Evolutionary conservation across 2,797 vertebrate genomes (phyloP).

Genomic region (Amazonetta brasiliensis): DNA sequence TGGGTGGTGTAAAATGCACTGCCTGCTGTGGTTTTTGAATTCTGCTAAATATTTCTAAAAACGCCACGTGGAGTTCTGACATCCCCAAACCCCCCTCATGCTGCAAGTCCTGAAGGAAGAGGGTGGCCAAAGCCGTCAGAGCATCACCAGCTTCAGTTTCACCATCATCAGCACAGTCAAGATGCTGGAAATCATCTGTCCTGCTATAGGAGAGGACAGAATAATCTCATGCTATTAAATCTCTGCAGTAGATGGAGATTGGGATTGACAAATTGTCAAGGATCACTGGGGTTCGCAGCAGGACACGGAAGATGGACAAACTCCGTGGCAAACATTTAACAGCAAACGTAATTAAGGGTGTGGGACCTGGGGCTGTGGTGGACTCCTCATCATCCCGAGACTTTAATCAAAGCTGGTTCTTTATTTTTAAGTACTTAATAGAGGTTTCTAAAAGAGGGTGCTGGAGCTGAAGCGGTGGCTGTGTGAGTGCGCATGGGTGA

Average conservation of each 20-base stretch:
- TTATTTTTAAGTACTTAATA: not conserved
- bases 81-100: not conserved
- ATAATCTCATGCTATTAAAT: not conserved
- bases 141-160: not conserved
- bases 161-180: not conserved
- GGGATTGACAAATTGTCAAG: not conserved
- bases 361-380: not conserved
- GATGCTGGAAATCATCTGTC: not conserved
- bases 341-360: conserved; percentile 2
- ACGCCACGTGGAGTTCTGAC: not conserved
- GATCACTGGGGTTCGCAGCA: not conserved
- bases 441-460: not conserved
- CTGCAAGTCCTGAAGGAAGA: not conserved
- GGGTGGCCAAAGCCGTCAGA: not conserved
- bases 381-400: not conserved
- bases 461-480: not conserved
- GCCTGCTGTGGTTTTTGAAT: not conserved
- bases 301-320: not conserved
- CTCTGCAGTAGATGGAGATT: not conserved
- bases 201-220: not conserved
- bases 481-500: not conserved
- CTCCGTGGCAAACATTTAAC: not conserved
- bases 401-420: conserved; percentile 2
- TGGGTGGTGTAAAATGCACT: too few relatives aligned
- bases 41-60: not conserved